Percentiles rank a stretch among this genome's conserved stretches.
Conservation (phyloP, 2,113 vertebrate species). For the Vidua chalybeata region DNA sequence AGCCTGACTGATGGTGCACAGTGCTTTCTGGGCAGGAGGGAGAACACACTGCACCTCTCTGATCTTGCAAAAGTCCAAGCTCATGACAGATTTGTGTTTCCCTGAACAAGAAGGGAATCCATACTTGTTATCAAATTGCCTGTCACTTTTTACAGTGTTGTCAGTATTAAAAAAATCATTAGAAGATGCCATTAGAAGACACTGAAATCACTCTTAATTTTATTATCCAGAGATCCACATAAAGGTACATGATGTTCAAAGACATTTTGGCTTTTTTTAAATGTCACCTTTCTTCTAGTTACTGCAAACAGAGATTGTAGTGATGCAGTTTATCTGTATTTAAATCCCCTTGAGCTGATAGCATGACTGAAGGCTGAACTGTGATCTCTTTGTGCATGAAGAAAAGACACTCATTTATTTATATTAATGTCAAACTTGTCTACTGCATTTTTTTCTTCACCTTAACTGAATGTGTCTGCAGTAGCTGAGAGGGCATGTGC, state of each 20-base stretch:
- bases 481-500: background rate
- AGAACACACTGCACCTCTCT: background rate
- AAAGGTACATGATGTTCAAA: background rate
- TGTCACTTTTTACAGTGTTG: background rate
- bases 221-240: background rate
- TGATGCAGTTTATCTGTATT: background rate
- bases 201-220: background rate
- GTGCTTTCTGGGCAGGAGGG: background rate
- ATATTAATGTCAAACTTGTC: conserved; percentile 35
- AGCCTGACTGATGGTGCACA: background rate
- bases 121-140: background rate
- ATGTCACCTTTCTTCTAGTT: background rate
- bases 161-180: background rate
- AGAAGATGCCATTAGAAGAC: background rate
- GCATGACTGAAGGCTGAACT: background rate
- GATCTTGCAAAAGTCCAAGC: background rate
- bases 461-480: conserved; percentile 16
- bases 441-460: conserved; percentile 5
- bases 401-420: conserved; percentile 35
- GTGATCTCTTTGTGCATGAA: conserved; percentile 9
- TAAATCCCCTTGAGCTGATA: conserved; percentile 1
- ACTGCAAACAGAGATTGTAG: background rate
- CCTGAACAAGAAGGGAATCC: background rate
- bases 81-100: background rate
- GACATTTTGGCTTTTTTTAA: background rate